Base-by-base conservation (phyloP, 1,140 invertebrate species). In the Drosophila nigrodunni region DNA sequence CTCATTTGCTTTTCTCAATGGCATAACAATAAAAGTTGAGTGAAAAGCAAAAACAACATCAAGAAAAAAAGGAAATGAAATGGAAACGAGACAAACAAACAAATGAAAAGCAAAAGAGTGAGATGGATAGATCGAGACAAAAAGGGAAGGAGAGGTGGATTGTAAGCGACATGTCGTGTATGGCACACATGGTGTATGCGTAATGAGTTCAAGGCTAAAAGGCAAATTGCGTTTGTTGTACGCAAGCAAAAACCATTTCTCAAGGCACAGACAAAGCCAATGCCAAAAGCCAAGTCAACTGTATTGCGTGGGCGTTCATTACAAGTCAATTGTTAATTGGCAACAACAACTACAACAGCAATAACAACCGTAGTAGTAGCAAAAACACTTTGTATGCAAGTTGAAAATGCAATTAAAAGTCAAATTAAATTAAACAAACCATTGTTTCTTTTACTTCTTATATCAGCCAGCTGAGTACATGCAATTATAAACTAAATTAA, bases 21-120 rank as follows among this genome's bases (percentile, higher is more conserved):
- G 74, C 85, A 87, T 83, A 87, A 83, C 83, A 87, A 87, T 87
- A 88, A 87, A 88, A 88, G 74, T 80, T 82, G 57, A 88, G 67
- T 80, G 67, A 68, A 41, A 77, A 67, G 60, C 77, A 69, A 79
- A 59, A 71, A 49, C 18, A 43, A 47, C 47, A 43, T 54, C 60
- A 49, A 60, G 43, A 75, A 78, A 82, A 78, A 82, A 79, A 74
- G 83, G 58, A 77, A 87, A 80, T 82, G 73, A 77, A 88, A 65
- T 55, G 75, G 46, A 65, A 77, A 57, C 41, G 61, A 73, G 60
- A 62, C 60, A 77, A 55, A 49, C 41, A 54, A 60, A 39, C 13
- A 41, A 8, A 41, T 11, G 10, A 46, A 46, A n/a, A 1, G 13
- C 6, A n/a, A 46, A 46, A 7, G 43, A 46, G 18, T 18, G 46